Conservation (phyloP, 2,888 invertebrate genomes). For the Megaustenia siamemsis region DNA sequence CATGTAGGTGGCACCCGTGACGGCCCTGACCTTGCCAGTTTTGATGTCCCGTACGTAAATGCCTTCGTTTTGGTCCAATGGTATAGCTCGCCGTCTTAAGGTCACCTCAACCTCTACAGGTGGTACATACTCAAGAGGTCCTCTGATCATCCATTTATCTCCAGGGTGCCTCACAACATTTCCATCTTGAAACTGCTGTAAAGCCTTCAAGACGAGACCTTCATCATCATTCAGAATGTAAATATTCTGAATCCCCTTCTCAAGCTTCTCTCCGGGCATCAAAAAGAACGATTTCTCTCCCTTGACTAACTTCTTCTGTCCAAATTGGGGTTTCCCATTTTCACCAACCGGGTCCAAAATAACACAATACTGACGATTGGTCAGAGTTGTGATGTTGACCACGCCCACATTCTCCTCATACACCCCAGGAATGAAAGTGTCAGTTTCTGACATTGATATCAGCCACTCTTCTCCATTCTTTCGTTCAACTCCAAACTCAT, state of each 20-base stretch:
- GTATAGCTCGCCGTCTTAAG: constrained; percentile 80
- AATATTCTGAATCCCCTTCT: constrained; percentile 81
- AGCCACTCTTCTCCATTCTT: constrained; percentile 82
- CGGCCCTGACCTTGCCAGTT: constrained; percentile 79
- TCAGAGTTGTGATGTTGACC: constrained; percentile 80
- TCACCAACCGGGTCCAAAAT: constrained; percentile 81
- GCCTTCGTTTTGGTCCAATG: constrained; percentile 82
- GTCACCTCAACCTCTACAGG: constrained; percentile 81
- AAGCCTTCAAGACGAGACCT: constrained; percentile 80
- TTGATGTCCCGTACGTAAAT: constrained; percentile 82
- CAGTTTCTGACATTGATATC: constrained; percentile 80
- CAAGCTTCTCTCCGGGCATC: constrained; percentile 81
- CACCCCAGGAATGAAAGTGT: constrained; percentile 81
- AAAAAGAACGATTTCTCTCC: constrained; percentile 82
- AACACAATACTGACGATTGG: constrained; percentile 81
- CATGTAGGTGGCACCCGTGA: constrained; percentile 82
- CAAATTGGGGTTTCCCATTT: constrained; percentile 80
- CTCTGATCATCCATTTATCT: constrained; percentile 82
- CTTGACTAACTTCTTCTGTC: constrained; percentile 81
- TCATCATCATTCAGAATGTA: constrained; percentile 81
- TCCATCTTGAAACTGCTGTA: constrained; percentile 65
- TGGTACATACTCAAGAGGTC: constrained; percentile 82
- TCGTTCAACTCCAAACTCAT: constrained; percentile 78
- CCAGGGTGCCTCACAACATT: constrained; percentile 77
- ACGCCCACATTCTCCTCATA: constrained; percentile 81